phyloP scores from a whole-genome alignment of 1,140 invertebrate genomes.

The Drosophila ogumai region DNA sequence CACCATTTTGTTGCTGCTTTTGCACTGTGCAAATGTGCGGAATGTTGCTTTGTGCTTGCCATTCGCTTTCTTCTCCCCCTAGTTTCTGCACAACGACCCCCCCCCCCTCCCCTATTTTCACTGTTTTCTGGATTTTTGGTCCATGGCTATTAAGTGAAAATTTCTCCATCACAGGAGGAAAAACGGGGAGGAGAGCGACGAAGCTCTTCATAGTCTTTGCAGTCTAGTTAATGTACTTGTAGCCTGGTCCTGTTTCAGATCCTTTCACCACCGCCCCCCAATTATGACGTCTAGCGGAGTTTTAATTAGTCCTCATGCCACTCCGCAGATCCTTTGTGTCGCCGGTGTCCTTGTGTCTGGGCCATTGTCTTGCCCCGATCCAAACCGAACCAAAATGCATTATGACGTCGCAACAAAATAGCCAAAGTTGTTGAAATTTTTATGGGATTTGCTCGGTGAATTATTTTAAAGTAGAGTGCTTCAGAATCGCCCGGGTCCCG shows the following conservation, averaged over 20 bases:
- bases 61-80: slow-evolving; percentile 43
- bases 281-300: slow-evolving; percentile 66
- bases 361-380: slow-evolving; percentile 59
- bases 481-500: slow-evolving; percentile 13
- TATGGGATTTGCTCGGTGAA: slow-evolving; percentile 67
- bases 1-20: slow-evolving; percentile 44
- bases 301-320: slow-evolving; percentile 66
- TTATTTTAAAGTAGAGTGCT: slow-evolving; percentile 67
- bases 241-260: slow-evolving; percentile 36
- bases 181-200: neutral
- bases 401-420: slow-evolving; percentile 47
- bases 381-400: slow-evolving; percentile 42
- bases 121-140: slow-evolving; percentile 51
- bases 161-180: slow-evolving; percentile 23
- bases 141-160: slow-evolving; percentile 44
- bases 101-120: neutral
- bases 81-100: neutral
- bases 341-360: slow-evolving; percentile 50
- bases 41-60: slow-evolving; percentile 62
- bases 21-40: slow-evolving; percentile 68
- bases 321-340: slow-evolving; percentile 31
- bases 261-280: slow-evolving; percentile 37
- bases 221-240: slow-evolving; percentile 71
- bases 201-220: slow-evolving; percentile 49
- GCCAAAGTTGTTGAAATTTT: slow-evolving; percentile 67